Base-by-base conservation (phyloP, 2,113 vertebrate genomes). In the Prunella fulvescens region DNA sequence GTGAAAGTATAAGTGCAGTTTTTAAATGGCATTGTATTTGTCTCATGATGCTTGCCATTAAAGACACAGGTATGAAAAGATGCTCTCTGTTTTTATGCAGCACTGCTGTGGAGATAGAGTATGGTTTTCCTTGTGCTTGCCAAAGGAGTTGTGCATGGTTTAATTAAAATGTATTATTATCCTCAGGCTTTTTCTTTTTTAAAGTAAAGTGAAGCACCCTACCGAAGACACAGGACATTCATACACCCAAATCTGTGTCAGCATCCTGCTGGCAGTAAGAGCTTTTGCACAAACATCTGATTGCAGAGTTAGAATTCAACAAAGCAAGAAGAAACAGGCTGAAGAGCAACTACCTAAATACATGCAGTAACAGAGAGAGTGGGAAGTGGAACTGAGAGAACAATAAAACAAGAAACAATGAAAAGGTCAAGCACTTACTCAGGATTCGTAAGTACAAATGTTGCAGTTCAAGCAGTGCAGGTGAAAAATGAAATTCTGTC, bases 331-430 rank as follows among this genome's bases (percentile, higher is more conserved):
- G 86, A 86, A 95, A 54, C 8, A 80, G 22, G 19, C 51, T 96
- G 85, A 92, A 83, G 60, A 83, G 23, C 29, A 80, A 9, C 79
- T 45, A 45, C 16, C 88, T 44, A 73, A 86, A 81, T 33, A 90
- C 66, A 58, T 39, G 20, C 56, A 72, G n/a, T 20, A 77, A 25
- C 50, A 28, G 1, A 48, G 74, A 44, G 53, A 85, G 28, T 22
- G 37, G 37, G 62, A 93, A 92, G 60, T 3, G 3, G 71, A 93
- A 76, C 26, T 10, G 78, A 72, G 50, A 90, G 48, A 93, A 92
- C 45, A 88, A 81, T 73, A 94, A 88, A 93, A 83, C 67, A 88
- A 94, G 85, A 94, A 94, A 90, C 58, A 94, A 81, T 56, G 3
- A 78, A 81, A 93, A 93, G 83, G 58, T 91, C 79, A 91, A 95